A percentile compares a stretch with the other conserved stretches of the same genome.
These are phyloP conservation scores for Trissonchulus latispiculum DNA, from an alignment of 2,888 invertebrate genomes.

Conservation along the genomic window DNA sequence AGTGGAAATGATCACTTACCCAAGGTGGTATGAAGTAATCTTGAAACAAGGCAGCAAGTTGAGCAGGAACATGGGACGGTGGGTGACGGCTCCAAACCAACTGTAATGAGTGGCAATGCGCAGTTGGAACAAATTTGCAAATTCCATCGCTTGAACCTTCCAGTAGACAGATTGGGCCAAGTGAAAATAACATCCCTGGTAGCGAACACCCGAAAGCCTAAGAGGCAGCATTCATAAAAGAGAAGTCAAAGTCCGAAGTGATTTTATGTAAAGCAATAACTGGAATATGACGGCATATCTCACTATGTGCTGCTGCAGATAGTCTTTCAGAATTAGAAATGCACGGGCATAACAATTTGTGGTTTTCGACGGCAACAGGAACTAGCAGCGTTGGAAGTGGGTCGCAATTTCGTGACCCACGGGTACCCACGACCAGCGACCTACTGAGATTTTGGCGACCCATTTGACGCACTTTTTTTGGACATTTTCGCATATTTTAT, in stretches of 20 bases:
- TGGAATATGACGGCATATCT: too few relatives aligned
- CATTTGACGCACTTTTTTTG: too few relatives aligned
- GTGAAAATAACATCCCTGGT: not conserved
- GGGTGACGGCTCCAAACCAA: too few relatives aligned
- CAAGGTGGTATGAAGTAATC: too few relatives aligned
- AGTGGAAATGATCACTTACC: too few relatives aligned
- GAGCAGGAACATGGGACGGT: too few relatives aligned
- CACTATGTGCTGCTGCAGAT: not conserved
- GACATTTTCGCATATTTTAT: too few relatives aligned
- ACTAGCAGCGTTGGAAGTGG: too few relatives aligned
- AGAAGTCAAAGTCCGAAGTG: not conserved
- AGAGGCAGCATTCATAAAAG: not conserved
- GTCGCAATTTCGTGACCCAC: too few relatives aligned
- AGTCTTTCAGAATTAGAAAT: not conserved
- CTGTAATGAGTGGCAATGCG: not conserved
- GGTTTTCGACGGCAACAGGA: not conserved
- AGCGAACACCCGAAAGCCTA: not conserved
- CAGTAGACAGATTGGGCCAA: not conserved
- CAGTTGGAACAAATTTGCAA: not conserved
- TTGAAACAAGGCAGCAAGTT: too few relatives aligned
- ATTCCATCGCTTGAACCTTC: not conserved
- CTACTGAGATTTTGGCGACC: too few relatives aligned
- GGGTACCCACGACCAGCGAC: too few relatives aligned
- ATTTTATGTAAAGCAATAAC: not conserved
- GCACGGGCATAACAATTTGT: not conserved